These are phyloP conservation scores for Arizona elegans DNA, from an alignment of 2,113 vertebrate species.

Conservation along the genomic window DNA sequence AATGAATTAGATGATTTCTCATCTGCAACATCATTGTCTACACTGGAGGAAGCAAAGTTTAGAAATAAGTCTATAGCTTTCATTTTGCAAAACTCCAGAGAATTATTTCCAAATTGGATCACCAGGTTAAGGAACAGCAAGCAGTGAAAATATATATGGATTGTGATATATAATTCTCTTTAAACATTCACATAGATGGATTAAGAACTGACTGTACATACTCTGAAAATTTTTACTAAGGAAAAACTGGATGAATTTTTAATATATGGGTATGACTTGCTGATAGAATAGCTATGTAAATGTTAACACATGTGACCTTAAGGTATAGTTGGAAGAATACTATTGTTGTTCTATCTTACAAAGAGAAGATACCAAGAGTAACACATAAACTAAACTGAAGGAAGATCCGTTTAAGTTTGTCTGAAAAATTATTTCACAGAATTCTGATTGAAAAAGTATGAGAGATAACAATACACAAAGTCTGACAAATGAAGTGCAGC, in stretches of 20 bases:
- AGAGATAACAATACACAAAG: not conserved
- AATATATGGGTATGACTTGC: not conserved
- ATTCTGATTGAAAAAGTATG: not conserved
- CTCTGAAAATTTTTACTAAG: not conserved
- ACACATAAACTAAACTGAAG: not conserved
- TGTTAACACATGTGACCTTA: not conserved
- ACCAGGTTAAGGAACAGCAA: not conserved
- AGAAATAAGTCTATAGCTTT: not conserved
- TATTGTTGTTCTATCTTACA: not conserved
- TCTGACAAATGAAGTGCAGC: not conserved
- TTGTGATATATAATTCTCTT: not conserved
- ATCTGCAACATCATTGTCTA: not conserved
- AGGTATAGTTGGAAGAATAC: not conserved
- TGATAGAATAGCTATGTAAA: not conserved
- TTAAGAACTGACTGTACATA: not conserved
- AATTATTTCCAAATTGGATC: not conserved
- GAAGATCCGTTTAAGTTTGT: not conserved
- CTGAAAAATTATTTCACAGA: not conserved
- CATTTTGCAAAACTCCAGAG: not conserved
- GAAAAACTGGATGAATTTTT: not conserved
- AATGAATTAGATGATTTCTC: not conserved
- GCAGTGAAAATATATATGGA: not conserved
- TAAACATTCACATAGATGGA: not conserved
- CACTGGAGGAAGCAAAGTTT: not conserved
- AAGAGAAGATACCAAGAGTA: not conserved